A percentile compares a stretch with the other conserved stretches of the same genome.
Conservation (phyloP, 2,888 invertebrate species). For the Deilephila porcellus region DNA sequence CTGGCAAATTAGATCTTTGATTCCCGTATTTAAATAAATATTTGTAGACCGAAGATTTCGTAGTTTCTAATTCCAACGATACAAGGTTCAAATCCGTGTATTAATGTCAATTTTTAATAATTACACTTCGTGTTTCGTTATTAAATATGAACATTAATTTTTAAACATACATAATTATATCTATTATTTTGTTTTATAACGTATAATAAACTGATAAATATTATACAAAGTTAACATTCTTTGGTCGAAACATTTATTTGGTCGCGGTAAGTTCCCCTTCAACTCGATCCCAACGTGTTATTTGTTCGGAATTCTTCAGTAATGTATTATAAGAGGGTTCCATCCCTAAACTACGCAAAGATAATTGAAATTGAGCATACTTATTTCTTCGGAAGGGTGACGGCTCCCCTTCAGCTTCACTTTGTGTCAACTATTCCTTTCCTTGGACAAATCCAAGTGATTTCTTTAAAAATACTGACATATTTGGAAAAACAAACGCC, state of each 20-base stretch:
- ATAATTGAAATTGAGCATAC: conserved; percentile 64
- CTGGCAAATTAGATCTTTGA: too few relatives aligned
- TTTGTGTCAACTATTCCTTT: conserved; percentile 11
- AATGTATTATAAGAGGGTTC: conserved; percentile 53
- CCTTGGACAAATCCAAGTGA: conserved; percentile 9
- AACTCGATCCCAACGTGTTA: conserved; percentile 32
- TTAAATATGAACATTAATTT: too few relatives aligned
- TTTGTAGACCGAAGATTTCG: too few relatives aligned
- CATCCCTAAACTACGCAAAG: conserved; percentile 57
- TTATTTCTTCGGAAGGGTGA: conserved; percentile 52
- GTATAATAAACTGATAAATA: not conserved
- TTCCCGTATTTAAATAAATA: too few relatives aligned
- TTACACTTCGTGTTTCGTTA: too few relatives aligned
- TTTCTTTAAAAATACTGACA: not conserved
- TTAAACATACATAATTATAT: too few relatives aligned
- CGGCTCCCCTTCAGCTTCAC: conserved; percentile 33
- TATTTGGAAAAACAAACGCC: not conserved
- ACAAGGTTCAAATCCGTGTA: too few relatives aligned
- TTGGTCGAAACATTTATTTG: not conserved
- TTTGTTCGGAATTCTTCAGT: conserved; percentile 51
- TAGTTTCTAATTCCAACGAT: too few relatives aligned
- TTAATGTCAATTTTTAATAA: too few relatives aligned
- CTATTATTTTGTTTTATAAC: not conserved
- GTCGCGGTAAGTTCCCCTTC: not conserved
- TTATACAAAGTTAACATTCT: not conserved